Percentiles rank a stretch among this genome's conserved stretches.
Evolutionary conservation across 1,140 invertebrate genomes (phyloP).

Genomic region (Bombus affinis): DNA sequence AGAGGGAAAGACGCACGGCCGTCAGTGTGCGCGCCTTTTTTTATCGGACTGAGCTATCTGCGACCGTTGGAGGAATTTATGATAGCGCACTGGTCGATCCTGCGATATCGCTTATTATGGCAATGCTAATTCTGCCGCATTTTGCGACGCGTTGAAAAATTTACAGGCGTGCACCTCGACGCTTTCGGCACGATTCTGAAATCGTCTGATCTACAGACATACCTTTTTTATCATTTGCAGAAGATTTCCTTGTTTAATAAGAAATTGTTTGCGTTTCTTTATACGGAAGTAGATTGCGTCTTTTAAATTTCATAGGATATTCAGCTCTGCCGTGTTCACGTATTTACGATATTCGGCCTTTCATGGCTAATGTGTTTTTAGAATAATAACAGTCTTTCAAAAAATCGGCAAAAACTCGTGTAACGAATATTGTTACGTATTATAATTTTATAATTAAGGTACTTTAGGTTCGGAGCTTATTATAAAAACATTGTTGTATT

Average conservation of each 20-base stretch:
- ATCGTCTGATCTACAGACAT: background rate
- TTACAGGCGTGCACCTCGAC: background rate
- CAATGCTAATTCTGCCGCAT: constrained; percentile 25
- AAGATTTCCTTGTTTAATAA: no score
- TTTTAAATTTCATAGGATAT: background rate
- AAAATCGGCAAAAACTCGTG: no score
- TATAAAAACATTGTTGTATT: no score
- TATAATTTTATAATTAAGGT: no score
- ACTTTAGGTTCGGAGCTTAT: no score
- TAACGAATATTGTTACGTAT: no score
- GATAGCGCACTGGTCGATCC: constrained; percentile 29
- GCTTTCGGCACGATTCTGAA: background rate
- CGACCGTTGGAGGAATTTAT: constrained; percentile 33
- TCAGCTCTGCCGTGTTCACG: no score
- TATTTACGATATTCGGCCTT: no score
- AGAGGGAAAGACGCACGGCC: background rate
- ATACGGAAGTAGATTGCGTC: background rate
- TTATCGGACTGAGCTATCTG: constrained; percentile 30
- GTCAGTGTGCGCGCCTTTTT: constrained; percentile 17
- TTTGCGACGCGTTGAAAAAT: constrained; percentile 15
- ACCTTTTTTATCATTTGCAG: no score
- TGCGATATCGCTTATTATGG: constrained; percentile 38
- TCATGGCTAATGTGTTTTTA: no score
- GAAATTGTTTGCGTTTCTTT: background rate
- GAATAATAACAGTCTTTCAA: no score